Conservation (phyloP, 1,140 invertebrate genomes). For the Hydropsyche tenuis region DNA sequence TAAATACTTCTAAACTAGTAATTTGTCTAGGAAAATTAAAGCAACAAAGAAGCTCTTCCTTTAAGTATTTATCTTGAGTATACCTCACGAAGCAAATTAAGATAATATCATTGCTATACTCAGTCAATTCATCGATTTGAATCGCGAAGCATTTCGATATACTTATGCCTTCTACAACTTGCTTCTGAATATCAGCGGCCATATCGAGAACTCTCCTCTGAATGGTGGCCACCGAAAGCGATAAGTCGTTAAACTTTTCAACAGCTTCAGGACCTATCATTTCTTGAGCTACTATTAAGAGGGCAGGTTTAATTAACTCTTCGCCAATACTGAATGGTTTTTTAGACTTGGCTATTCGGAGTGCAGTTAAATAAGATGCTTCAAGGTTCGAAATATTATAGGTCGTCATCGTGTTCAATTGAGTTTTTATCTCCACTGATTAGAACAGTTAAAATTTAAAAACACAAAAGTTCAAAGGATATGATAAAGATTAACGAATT, state of each 20-base stretch:
- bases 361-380: too few species aligned
- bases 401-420: too few species aligned
- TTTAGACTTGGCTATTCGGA: too few species aligned
- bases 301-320: too few species aligned
- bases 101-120: conserved; percentile 1
- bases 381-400: too few species aligned
- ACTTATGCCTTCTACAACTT: conserved; percentile 10
- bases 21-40: conserved; percentile 11
- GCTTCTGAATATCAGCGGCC: conserved; percentile 15
- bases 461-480: too few species aligned
- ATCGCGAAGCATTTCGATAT: conserved; percentile 12
- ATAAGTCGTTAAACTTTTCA: background rate
- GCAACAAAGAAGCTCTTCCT: conserved; percentile 26
- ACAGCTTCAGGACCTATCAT: conserved; percentile 2
- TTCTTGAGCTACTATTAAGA: too few species aligned
- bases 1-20: conserved; percentile 27
- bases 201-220: conserved; percentile 22
- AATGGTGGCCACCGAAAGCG: conserved; percentile 5
- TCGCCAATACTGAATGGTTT: too few species aligned
- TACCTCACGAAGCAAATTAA: conserved; percentile 35
- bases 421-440: too few species aligned
- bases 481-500: too few species aligned
- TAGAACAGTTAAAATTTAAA: too few species aligned
- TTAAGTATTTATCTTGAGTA: conserved; percentile 26
- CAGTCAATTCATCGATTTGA: conserved; percentile 30